A percentile compares a stretch with the other conserved stretches of the same genome.
phyloP scores from a whole-genome alignment of 2,888 invertebrate species.

The Eupithecia inturbata region DNA sequence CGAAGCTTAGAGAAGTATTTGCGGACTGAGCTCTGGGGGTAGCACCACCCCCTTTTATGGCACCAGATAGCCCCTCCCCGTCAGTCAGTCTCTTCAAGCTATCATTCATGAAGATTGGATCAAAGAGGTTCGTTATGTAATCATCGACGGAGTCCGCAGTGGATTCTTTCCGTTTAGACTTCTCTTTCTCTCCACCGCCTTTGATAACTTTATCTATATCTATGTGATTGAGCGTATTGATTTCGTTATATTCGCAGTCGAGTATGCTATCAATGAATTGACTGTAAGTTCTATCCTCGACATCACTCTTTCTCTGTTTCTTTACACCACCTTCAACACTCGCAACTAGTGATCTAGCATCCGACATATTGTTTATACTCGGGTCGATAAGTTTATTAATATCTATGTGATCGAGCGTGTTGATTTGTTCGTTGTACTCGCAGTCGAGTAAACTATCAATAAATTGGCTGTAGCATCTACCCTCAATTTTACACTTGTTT shows the following conservation, averaged over 20 bases:
- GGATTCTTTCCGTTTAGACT: constrained; percentile 75
- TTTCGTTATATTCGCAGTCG: constrained; percentile 71
- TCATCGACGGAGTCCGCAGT: constrained; percentile 86
- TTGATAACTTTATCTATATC: constrained; percentile 81
- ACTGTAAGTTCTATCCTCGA: constrained; percentile 50
- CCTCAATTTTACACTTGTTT: constrained; percentile 26
- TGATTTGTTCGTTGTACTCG: constrained; percentile 73
- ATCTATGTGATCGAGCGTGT: constrained; percentile 68
- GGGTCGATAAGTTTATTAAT: constrained; percentile 85
- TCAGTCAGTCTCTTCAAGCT: constrained; percentile 88
- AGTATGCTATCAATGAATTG: constrained; percentile 71
- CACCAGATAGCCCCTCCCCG: constrained; percentile 87
- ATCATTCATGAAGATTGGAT: constrained; percentile 88
- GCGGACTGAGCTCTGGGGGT: constrained; percentile 84
- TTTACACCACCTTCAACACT: constrained; percentile 87
- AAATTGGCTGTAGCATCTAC: constrained; percentile 66
- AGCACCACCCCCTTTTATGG: constrained; percentile 91
- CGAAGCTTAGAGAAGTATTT: constrained; percentile 74
- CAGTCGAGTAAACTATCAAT: constrained; percentile 71
- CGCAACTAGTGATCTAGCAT: constrained; percentile 94
- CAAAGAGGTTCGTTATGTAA: constrained; percentile 88
- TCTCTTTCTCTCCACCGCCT: constrained; percentile 84
- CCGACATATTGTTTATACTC: constrained; percentile 95
- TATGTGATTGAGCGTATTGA: constrained; percentile 72
- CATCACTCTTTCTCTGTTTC: no score